Evolutionary conservation across 2,888 invertebrate species (phyloP), one percentile per base, ranked within the genome.

Genomic region (Bombylius major): DNA sequence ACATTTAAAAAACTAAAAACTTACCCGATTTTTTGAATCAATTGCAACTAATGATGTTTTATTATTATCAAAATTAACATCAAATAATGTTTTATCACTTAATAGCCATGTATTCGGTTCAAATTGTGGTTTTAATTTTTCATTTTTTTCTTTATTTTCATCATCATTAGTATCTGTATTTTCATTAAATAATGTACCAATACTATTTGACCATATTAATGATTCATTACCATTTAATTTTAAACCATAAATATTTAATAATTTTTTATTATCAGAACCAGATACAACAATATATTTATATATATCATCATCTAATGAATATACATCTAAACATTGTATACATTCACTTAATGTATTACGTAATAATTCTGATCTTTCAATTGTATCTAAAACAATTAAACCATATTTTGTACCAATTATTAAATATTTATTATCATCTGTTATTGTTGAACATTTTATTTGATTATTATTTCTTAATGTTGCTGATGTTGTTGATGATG

Each of bases 401-500:
- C 73, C 73, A 33, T 63, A 63, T n/a, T 64, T 64, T 13, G 75
- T 72, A 23, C 73, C 75, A 54, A 74, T 61, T 23, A 72, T 64
- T 11, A 74, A 58, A 58, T 68, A 72, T 48, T 64, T 60, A 0
- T 64, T 64, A 51, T 70, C 69, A 4, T 61, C 62, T 5, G 72
- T 66, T 7, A 69, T 56, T 54, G 65, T 66, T 12, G 69, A 70
- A 54, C 75, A 73, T 23, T 58, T 51, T 11, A 12, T 56, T 56
- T 42, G 13, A 39, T 45, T 55, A 53, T 33, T 53, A 47, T 4
- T 52, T 51, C 9, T 23, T 31, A 9, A 7, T 36, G 8, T 36
- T 7, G 34, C 4, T 7, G 65, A 68, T 7, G 71, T 66, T 5
- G 51, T 4, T 7, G 5, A 1, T 36, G 34, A 3, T 7, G 5